Base-by-base conservation (phyloP, 2,113 vertebrate species). In the Lipophrys pholis region DNA sequence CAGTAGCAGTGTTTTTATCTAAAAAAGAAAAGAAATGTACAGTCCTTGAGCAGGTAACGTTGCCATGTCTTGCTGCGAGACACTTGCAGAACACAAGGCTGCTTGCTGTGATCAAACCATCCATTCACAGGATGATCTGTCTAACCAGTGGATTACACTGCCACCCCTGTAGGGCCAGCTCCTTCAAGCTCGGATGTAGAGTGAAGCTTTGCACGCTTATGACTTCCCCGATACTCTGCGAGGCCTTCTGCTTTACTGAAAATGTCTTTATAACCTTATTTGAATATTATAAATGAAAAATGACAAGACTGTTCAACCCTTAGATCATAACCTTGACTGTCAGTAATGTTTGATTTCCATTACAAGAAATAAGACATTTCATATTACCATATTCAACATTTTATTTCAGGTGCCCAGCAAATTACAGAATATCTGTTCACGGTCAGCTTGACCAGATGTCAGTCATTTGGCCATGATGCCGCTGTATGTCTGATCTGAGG, bases 91-190 rank as follows among this genome's bases (percentile, higher is more conserved):
- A 80, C 71, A 83, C 14, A 41, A 69, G 66, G 43, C 69, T 58
- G 59, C 82, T n/a, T 69, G 73, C 78, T 81, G 75, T 55, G 76
- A 87, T 84, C 75, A 84, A 80, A 78, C 55, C 74, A 60, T 63
- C 69, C 75, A 72, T 59, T 83, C 83, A 64, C 64, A 65, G 68
- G 63, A 70, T 70, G 72, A 86, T 81, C 73, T 67, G 61, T 80
- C 76, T 48, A 81, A 85, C 74, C 41, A 50, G 38, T 57, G 67
- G 64, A 84, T 81, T 78, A 74, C 55, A 49, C 63, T 65, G 43
- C 65, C 59, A 70, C 73, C 82, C 76, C 76, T 7, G 36, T 48
- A 56, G 75, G 56, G 70, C 55, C 64, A 57, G 43, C 57, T 40
- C 46, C 50, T 64, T 21, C 15, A 65, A 49, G 5, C 35, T 46